Evolutionary conservation across 2,888 invertebrate genomes (phyloP).

Genomic region (Drosophila emarginata): DNA sequence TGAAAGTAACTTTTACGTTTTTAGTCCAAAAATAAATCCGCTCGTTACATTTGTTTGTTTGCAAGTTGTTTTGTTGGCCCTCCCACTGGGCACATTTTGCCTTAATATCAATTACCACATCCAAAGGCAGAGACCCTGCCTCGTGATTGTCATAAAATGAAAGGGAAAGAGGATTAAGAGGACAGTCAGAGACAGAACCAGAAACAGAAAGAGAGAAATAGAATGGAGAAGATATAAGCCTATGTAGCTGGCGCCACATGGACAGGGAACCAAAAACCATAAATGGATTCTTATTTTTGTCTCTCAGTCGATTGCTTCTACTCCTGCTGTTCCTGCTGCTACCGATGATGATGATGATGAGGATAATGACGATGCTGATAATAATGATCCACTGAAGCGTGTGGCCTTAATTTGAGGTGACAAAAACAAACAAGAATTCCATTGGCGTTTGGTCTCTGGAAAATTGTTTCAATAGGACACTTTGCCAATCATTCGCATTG

Average conservation of each 20-base stretch:
- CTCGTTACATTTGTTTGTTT: slow-evolving; percentile 37
- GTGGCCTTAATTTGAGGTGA: slow-evolving; percentile 8
- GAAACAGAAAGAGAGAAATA: slow-evolving; percentile 12
- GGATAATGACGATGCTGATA: neutral
- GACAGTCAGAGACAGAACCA: slow-evolving; percentile 29
- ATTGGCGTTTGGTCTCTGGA: neutral
- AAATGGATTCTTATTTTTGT: slow-evolving; percentile 23
- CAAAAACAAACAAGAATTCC: neutral
- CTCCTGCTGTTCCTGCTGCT: neutral
- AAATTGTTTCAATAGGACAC: neutral
- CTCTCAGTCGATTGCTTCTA: neutral
- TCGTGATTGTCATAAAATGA: slow-evolving; percentile 50
- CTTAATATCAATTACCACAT: slow-evolving; percentile 65
- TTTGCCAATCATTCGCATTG: neutral
- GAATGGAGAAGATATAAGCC: slow-evolving; percentile 30
- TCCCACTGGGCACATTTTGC: slow-evolving; percentile 55
- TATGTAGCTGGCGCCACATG: slow-evolving; percentile 16
- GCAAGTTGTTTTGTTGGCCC: slow-evolving; percentile 8
- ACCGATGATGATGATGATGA: neutral
- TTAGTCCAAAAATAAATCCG: slow-evolving; percentile 45
- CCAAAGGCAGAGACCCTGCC: slow-evolving; percentile 43
- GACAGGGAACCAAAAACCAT: slow-evolving; percentile 28
- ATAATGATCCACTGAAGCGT: slow-evolving; percentile 11
- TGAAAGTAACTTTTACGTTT: slow-evolving; percentile 15
- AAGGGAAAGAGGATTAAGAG: slow-evolving; percentile 1